Percentiles rank a stretch among this genome's conserved stretches.
phyloP scores from a whole-genome alignment of 2,797 vertebrate genomes.

The Eleutherodactylus coqui region DNA sequence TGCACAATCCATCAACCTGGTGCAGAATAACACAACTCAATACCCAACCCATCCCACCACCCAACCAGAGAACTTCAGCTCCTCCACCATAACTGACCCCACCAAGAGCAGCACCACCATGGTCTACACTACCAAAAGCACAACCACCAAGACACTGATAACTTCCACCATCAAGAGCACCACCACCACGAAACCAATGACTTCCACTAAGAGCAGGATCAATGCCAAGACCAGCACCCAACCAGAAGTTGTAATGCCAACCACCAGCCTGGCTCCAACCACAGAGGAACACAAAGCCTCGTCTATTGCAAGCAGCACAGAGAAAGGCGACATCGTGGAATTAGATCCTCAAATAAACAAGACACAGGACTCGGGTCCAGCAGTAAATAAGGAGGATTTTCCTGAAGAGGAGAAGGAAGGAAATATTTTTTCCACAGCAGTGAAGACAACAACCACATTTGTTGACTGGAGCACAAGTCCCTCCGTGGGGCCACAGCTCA shows the following conservation, averaged over 20 bases:
- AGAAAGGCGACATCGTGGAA: not conserved
- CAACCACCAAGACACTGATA: not conserved
- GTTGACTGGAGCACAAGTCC: conserved; percentile 66
- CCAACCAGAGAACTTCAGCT: no score
- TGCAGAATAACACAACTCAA: not conserved
- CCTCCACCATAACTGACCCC: not conserved
- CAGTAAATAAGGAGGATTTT: not conserved
- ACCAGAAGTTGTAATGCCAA: not conserved
- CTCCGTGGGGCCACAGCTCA: conserved; percentile 68
- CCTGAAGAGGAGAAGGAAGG: conserved; percentile 24
- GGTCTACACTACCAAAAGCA: conserved; percentile 58
- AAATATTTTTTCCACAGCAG: conserved; percentile 65
- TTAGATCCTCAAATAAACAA: not conserved
- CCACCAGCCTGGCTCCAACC: conserved; percentile 65
- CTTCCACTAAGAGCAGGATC: conserved; percentile 39
- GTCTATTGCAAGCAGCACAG: not conserved
- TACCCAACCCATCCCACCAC: not conserved
- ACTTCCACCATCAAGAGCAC: conserved; percentile 58
- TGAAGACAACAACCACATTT: conserved; percentile 70
- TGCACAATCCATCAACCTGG: not conserved
- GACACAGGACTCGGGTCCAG: not conserved
- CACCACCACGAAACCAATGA: not conserved
- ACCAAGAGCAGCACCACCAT: conserved; percentile 10
- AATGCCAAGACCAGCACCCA: conserved; percentile 41
- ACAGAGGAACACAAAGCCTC: conserved; percentile 33